Base-by-base conservation (phyloP, 1,140 invertebrate genomes). In the Temnothorax longispinosus region DNA sequence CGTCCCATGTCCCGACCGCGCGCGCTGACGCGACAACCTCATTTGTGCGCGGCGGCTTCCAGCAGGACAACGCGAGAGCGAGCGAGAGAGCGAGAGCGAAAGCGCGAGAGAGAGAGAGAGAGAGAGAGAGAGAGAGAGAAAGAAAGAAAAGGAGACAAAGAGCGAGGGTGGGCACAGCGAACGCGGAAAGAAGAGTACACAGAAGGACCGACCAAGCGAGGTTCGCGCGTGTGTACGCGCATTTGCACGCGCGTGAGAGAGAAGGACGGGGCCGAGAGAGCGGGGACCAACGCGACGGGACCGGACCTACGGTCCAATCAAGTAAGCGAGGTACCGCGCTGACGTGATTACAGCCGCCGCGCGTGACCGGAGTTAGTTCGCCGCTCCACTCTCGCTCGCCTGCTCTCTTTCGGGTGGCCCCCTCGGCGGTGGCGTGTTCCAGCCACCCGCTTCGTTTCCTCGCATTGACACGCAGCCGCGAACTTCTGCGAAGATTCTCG, bases 21-120 rank as follows among this genome's bases (percentile, higher is more conserved):
- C 93, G 91, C 93, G 93, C 91, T 94, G 94, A 94, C 92, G 93
- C 94, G 94, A 95, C 93, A 94, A 94, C 91, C 94, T 95, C 93
- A 95, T 95, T 95, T 95, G 94, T 95, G 94, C 94, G 74, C 93
- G 90, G 94, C 91, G 90, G 91, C 92, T 93, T 92, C 91, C 87
- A 93, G 87, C 81, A 84, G 58, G 62, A 86, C 41, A 69, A 62
- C 44, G 47, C 38, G 38, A 64, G 18, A 86, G 62, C 7, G 82
- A 44, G 54, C 65, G 38, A 81, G 85, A 92, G 58, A 75, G 82
- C 84, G 50, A 76, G 18, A 41, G 27, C 27, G 67, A 77, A 35
- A 84, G 80, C 91, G 64, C 75, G 78, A 86, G 50, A 27, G 27
- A 27, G 27, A 27, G 18, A 56, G 82, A 74, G 47, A 92, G 64